Base-by-base conservation (phyloP, 1,140 invertebrate genomes). In the Glossosoma conforme region DNA sequence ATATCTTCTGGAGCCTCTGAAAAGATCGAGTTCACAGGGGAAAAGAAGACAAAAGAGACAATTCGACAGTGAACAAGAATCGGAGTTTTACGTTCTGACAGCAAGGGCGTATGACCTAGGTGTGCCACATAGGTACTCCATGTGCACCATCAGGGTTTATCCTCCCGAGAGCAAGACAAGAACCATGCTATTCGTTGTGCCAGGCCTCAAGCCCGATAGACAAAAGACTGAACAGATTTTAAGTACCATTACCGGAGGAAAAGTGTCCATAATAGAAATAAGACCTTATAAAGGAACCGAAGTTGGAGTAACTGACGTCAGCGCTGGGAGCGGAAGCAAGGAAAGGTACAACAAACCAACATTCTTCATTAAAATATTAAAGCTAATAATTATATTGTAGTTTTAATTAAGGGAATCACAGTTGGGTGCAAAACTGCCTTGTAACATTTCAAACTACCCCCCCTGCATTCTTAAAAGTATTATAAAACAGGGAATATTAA, bases 61-160 rank as follows among this genome's bases (percentile, higher is more conserved):
- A 60, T 62, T 63, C 55, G 61, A 66, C 45, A 44, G 49, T 17
- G 62, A 72, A 44, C 59, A 70, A 56, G 73, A 80, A 24, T 73
- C 70, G 51, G 74, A 80, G 60, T 65, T 83, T 21, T 81, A 78
- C 50, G 75, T 79, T 2, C 66, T 89, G 4, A 85, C 78, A 24
- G 79, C 83, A 15, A 75, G 86, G 61, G 87, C 87, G 10, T 89
- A 88, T 60, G 89, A 91, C 70, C 75, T 88, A 51, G 89, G 88
- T 63, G 77, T 88, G 1, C 89, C 89, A 1, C 82, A 83, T 60
- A 68, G 81, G 50, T 87, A 72, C 44, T 81, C 78, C 3, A 78
- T 77, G 6, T 81, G 82, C 9, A 72, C 76, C 49, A 81, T 86
- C 47, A 74, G 83, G 62, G 70, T 87, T 61, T 82, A 83, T 74